Percentiles rank a stretch among this genome's conserved stretches.
Evolutionary conservation across 2,888 invertebrate genomes (phyloP).

Genomic region (Drosophila mettleri): DNA sequence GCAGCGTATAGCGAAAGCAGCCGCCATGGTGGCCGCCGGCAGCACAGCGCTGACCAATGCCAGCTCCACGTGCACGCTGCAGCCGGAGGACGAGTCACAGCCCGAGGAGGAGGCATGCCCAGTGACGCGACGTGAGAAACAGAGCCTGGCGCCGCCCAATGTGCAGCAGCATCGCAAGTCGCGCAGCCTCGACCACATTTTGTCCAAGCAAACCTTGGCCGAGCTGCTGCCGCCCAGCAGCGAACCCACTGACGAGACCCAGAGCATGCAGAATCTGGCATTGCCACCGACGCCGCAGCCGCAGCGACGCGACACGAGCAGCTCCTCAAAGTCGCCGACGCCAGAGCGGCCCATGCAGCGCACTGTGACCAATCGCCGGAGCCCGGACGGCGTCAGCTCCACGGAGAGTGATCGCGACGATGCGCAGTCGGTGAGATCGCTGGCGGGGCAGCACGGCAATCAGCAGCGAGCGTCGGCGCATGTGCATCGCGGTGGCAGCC

Average conservation of each 20-base stretch:
- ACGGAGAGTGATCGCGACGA: slow-evolving; percentile 84
- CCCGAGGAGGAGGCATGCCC: slow-evolving; percentile 2
- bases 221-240: slow-evolving; percentile 66
- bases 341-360: slow-evolving; percentile 68
- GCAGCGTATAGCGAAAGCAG: slow-evolving; percentile 79
- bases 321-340: slow-evolving; percentile 81
- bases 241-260: slow-evolving; percentile 81
- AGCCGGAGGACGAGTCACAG: slow-evolving; percentile 64
- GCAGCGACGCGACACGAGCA: slow-evolving; percentile 59
- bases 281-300: slow-evolving; percentile 76
- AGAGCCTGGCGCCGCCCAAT: slow-evolving; percentile 61
- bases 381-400: slow-evolving; percentile 85
- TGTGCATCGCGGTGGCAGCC: slow-evolving; percentile 77
- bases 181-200: slow-evolving; percentile 88
- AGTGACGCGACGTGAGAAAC: slow-evolving; percentile 81
- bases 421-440: slow-evolving; percentile 59
- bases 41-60: slow-evolving; percentile 82
- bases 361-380: slow-evolving; percentile 73
- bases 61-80: slow-evolving; percentile 80
- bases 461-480: slow-evolving; percentile 80
- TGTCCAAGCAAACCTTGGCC: slow-evolving; percentile 85
- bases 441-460: slow-evolving; percentile 52
- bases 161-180: slow-evolving; percentile 86
- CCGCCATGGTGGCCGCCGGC: slow-evolving; percentile 80
- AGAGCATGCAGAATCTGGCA: slow-evolving; percentile 84